Conservation (phyloP, 1,140 invertebrate species). For the Trachelipus rathkii region DNA sequence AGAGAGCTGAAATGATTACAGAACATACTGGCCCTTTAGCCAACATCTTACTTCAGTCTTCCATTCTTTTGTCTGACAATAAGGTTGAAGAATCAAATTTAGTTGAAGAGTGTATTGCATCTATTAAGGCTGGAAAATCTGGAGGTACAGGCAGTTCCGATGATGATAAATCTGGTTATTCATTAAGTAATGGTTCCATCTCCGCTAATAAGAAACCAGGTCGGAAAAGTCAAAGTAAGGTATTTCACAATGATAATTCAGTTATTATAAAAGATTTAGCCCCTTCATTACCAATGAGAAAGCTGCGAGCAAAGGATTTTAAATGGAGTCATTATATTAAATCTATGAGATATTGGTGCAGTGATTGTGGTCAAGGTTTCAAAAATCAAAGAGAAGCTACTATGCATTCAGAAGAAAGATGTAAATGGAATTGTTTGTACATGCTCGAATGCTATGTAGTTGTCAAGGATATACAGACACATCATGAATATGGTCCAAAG, state of each 20-base stretch:
- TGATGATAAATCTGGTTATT: slow-evolving; percentile 30
- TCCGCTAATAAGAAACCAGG: slow-evolving; percentile 32
- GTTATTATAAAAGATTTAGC: slow-evolving; percentile 37
- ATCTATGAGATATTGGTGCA: slow-evolving; percentile 45
- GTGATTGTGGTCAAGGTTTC: slow-evolving; percentile 44
- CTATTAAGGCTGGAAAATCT: slow-evolving; percentile 35
- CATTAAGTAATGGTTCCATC: slow-evolving; percentile 9
- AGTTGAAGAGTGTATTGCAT: slow-evolving; percentile 42
- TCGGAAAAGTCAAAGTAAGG: slow-evolving; percentile 35
- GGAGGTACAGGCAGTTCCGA: slow-evolving; percentile 22
- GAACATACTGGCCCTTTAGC: slow-evolving; percentile 41
- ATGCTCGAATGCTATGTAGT: slow-evolving; percentile 45
- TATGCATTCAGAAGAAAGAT: slow-evolving; percentile 39
- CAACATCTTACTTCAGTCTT: slow-evolving; percentile 43
- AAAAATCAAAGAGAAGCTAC: slow-evolving; percentile 42
- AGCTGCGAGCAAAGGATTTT: slow-evolving; percentile 44
- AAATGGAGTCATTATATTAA: slow-evolving; percentile 46
- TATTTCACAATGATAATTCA: slow-evolving; percentile 44
- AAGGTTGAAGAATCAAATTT: slow-evolving; percentile 40
- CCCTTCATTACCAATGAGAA: slow-evolving; percentile 29
- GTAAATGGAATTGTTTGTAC: slow-evolving; percentile 44
- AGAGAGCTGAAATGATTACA: slow-evolving; percentile 31
- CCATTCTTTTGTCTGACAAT: slow-evolving; percentile 40
- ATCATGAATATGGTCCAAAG: slow-evolving; percentile 43
- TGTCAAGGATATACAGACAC: slow-evolving; percentile 39